Conservation (phyloP, 2,888 invertebrate genomes). For the Empis stercorea region DNA sequence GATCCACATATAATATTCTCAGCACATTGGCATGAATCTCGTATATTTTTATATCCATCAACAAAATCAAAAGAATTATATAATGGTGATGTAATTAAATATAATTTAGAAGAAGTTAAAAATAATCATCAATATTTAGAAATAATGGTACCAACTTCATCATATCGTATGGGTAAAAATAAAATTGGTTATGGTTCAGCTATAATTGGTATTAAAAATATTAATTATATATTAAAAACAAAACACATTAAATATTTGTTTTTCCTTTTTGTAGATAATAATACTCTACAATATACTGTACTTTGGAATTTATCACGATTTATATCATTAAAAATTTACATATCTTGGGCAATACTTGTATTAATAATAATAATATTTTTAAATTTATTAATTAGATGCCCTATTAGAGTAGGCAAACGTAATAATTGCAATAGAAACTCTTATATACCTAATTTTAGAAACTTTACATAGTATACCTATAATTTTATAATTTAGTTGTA, state of each 20-base stretch:
- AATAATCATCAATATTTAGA: constrained; percentile 46
- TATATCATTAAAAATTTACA: constrained; percentile 24
- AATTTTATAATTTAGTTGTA: too few relatives aligned
- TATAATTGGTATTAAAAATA: constrained; percentile 47
- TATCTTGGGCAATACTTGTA: constrained; percentile 28
- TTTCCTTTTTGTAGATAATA: constrained; percentile 4
- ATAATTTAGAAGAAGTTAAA: constrained; percentile 26
- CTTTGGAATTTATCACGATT: constrained; percentile 33
- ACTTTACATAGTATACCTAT: too few relatives aligned
- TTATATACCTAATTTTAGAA: constrained; percentile 29
- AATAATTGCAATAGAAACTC: constrained; percentile 22
- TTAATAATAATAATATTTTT: constrained; percentile 24
- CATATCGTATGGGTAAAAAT: constrained; percentile 87
- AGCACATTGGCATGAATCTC: constrained; percentile 50
- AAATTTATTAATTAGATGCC: constrained; percentile 33
- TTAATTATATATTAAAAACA: not conserved
- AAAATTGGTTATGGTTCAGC: constrained; percentile 80
- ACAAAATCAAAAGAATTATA: constrained; percentile 30
- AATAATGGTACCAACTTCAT: constrained; percentile 85
- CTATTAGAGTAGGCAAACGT: constrained; percentile 29
- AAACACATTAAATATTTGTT: not conserved
- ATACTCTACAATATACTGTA: constrained; percentile 29
- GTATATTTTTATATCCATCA: constrained; percentile 32
- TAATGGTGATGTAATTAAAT: constrained; percentile 25
- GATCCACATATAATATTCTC: constrained; percentile 57